These are phyloP conservation scores for Drosophila affinis DNA, from an alignment of 2,888 invertebrate species.

Conservation along the genomic window DNA sequence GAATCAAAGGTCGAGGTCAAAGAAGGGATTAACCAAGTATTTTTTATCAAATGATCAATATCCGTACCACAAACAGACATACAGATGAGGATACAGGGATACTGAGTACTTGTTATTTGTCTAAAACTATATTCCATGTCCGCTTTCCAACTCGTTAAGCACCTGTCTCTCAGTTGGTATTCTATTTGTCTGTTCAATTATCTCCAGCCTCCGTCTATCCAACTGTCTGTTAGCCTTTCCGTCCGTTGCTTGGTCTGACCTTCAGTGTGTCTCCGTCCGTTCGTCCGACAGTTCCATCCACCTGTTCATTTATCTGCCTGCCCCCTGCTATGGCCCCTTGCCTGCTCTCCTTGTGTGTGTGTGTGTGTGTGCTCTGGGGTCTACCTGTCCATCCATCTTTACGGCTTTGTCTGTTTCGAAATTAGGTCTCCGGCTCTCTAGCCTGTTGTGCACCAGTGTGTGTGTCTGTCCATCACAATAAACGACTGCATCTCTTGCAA, in stretches of 20 bases:
- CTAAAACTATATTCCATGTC: neutral
- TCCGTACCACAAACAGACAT: neutral
- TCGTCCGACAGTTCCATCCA: neutral
- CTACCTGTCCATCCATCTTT: neutral
- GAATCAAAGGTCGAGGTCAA: no score
- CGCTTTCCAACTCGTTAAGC: slow-evolving; percentile 1
- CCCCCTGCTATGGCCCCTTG: neutral
- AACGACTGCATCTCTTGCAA: neutral
- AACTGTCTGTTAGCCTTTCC: neutral
- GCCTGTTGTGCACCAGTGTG: neutral
- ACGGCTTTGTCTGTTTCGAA: neutral
- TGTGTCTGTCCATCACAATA: neutral
- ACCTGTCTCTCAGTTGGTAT: slow-evolving; percentile 2
- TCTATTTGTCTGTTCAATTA: neutral
- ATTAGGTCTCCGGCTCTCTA: neutral
- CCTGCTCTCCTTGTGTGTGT: neutral
- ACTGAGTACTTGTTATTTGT: neutral
- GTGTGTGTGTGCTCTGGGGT: neutral
- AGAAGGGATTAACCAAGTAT: no score
- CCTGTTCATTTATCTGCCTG: neutral
- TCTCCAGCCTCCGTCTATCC: neutral
- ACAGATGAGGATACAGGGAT: neutral
- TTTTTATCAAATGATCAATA: neutral
- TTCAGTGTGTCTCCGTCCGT: neutral
- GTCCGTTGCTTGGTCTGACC: neutral